Evolutionary conservation across 2,888 invertebrate species (phyloP).

Genomic region (Pandemis corylana): DNA sequence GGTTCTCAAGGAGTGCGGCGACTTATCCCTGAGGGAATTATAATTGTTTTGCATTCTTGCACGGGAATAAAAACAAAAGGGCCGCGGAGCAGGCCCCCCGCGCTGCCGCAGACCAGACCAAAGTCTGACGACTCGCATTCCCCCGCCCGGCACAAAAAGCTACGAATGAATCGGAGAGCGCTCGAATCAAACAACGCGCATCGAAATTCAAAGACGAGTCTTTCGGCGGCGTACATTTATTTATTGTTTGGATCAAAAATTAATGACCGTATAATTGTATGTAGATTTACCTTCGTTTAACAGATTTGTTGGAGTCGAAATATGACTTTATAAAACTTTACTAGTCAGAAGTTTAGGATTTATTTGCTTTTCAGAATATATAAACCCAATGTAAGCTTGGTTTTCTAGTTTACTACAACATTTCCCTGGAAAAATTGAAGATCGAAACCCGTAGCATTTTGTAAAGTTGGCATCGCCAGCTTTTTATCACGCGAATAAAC

Average conservation of each 20-base stretch:
- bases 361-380: neutral
- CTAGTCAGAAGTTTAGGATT: neutral
- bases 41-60: slow-evolving; percentile 85
- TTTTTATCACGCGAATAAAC: slow-evolving; percentile 3
- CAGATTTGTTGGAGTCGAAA: neutral
- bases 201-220: slow-evolving; percentile 27
- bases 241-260: slow-evolving; percentile 26
- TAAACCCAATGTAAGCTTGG: neutral
- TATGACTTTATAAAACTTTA: neutral
- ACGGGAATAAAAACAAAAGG: slow-evolving; percentile 83
- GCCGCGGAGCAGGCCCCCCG: slow-evolving; percentile 74
- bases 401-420: neutral
- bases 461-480: neutral
- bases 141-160: slow-evolving; percentile 75
- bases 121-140: slow-evolving; percentile 83
- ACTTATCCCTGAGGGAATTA: slow-evolving; percentile 81
- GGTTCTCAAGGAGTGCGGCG: slow-evolving; percentile 72
- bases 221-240: slow-evolving; percentile 18
- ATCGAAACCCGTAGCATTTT: neutral
- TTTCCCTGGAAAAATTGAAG: neutral
- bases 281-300: slow-evolving; percentile 10
- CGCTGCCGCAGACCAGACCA: slow-evolving; percentile 76
- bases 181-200: slow-evolving; percentile 39
- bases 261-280: slow-evolving; percentile 26
- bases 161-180: slow-evolving; percentile 74